Percentiles rank a stretch among this genome's conserved stretches.
Conservation (phyloP, 2,888 invertebrate genomes). For the Adelphocoris suturalis region DNA sequence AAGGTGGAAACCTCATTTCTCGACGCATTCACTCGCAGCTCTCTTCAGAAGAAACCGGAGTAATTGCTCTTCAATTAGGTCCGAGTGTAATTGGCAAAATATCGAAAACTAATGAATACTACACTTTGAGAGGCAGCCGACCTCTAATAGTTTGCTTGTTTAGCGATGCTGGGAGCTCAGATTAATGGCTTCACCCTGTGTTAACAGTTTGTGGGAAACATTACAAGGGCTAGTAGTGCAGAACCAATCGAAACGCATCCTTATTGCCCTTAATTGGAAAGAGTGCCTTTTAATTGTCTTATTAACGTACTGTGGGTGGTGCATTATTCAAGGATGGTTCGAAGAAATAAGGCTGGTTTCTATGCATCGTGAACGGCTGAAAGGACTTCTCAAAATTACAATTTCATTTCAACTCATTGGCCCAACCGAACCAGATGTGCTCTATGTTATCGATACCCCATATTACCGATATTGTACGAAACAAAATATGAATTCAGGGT, state of each 20-base stretch:
- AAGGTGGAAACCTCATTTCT: not conserved
- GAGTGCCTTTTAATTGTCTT: slow-evolving; percentile 30
- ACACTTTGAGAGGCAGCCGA: slow-evolving; percentile 20
- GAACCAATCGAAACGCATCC: slow-evolving; percentile 25
- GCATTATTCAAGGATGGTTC: slow-evolving; percentile 16
- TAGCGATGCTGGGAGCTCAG: slow-evolving; percentile 26
- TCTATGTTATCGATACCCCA: not conserved
- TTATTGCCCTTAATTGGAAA: slow-evolving; percentile 30
- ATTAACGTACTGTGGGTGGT: not conserved
- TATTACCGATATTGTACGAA: no score
- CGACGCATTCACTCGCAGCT: not conserved
- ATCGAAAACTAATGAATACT: slow-evolving; percentile 41
- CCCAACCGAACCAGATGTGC: not conserved
- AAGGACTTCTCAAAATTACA: slow-evolving; percentile 5
- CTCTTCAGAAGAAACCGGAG: slow-evolving; percentile 24
- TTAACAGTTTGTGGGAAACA: slow-evolving; percentile 37
- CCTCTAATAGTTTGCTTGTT: slow-evolving; percentile 46
- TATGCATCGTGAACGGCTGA: not conserved
- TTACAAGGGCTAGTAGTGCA: slow-evolving; percentile 43
- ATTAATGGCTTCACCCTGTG: slow-evolving; percentile 41
- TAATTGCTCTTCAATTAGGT: slow-evolving; percentile 33
- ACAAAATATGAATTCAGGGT: no score
- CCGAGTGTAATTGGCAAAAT: slow-evolving; percentile 37
- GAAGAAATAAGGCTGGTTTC: not conserved
- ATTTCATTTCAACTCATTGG: not conserved